Evolutionary conservation across 2,113 vertebrate genomes (phyloP).

Genomic region (Mustela lutreola): DNA sequence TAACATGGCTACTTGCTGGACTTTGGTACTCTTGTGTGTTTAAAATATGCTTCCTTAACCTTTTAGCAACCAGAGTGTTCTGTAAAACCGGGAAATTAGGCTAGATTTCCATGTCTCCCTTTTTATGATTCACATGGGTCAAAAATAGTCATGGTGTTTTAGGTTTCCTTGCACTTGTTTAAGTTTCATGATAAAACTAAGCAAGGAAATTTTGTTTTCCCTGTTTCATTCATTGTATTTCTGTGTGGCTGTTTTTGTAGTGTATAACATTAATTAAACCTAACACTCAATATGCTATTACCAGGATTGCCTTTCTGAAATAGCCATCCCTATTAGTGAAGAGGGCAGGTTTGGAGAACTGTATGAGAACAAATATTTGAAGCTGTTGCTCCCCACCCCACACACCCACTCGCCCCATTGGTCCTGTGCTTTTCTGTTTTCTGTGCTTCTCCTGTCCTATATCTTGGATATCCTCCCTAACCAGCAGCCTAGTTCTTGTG

Average conservation of each 20-base stretch:
- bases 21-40: not conserved
- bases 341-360: conserved; percentile 26
- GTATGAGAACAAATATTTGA: not conserved
- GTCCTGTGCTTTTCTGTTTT: not conserved
- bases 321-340: not conserved
- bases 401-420: no score
- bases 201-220: not conserved
- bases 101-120: not conserved
- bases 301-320: not conserved
- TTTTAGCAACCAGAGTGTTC: not conserved
- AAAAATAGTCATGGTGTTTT: not conserved
- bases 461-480: not conserved
- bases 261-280: not conserved
- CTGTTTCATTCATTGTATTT: not conserved
- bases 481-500: not conserved
- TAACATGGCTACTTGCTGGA: conserved; percentile 3
- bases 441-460: not conserved
- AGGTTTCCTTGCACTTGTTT: not conserved
- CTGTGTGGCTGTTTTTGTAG: not conserved
- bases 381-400: not conserved
- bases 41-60: conserved; percentile 25
- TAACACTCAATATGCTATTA: not conserved
- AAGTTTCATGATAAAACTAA: not conserved
- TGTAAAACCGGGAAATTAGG: not conserved
- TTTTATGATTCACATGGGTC: not conserved